Evolutionary conservation across 2,797 vertebrate genomes (phyloP), one percentile per base, ranked within the genome.

Genomic region (Clarias pachynema): DNA sequence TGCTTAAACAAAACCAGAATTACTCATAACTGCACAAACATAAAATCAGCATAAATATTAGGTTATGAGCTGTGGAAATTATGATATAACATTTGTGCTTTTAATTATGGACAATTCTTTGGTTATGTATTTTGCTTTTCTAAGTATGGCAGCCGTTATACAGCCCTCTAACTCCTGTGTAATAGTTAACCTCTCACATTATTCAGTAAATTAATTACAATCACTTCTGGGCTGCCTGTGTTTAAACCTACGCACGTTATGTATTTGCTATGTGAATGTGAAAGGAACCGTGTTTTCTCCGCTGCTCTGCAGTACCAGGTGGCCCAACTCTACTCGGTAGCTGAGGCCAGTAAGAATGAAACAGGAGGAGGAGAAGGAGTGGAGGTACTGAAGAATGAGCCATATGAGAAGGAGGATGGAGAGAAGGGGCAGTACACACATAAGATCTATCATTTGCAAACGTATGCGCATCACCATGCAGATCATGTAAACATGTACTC

Each of bases 341-440:
- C 98, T 37, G 97, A 99, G 91, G 97, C 98, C 93, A 99, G 98
- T 92, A 99, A 99, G 92, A 97, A 96, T 85, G 97, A 99, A 92
- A 99, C 98, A 0, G 98, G 98, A 16, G 98, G 98, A 87, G 98
- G 98, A 31, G 98, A 99, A 90, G 98, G 98, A 2, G 98, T 99
- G 89, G 97, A 99, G 91, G 98, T 99, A 78, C 87, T 98, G 86
- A 91, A 92, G 86, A 99, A 99, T 0, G 95, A 97, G 68, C 97
- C 98, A 31, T 99, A 99, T 0, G 96, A 98, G 89, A 94, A 97
- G 68, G 94, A 97, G 73, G 94, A 97, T 4, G 97, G 96, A 24
- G 97, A 98, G 92, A 97, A 96, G 87, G 98, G 98, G 85, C 98
- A 99, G 90, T 99, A 95, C 92, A 99, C 98, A 65, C 97, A 98